These are phyloP conservation scores for Geopemphigus sp. DNA, from an alignment of 1,140 invertebrate genomes.

Conservation along the genomic window DNA sequence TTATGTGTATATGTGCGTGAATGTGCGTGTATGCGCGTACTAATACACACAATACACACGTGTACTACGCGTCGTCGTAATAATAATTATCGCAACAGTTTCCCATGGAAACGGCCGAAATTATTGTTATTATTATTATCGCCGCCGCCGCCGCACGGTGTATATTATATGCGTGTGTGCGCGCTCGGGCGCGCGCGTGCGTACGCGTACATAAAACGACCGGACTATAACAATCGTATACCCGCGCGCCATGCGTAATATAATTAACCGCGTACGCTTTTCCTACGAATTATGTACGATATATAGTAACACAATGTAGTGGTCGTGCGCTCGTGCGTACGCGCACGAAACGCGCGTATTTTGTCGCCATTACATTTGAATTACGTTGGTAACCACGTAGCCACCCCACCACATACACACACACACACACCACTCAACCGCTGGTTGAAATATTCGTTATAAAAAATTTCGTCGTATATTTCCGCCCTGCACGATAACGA, in stretches of 20 bases:
- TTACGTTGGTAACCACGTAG: too few species aligned
- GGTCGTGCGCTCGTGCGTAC: neutral
- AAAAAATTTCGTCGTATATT: too few species aligned
- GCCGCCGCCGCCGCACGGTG: neutral
- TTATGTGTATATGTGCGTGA: too few species aligned
- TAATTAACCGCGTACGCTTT: neutral
- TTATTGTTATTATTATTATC: conserved; percentile 19
- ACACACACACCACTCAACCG: too few species aligned
- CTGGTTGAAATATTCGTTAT: neutral
- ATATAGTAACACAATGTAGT: too few species aligned
- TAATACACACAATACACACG: too few species aligned
- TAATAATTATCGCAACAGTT: conserved; percentile 12
- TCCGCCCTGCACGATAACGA: too few species aligned
- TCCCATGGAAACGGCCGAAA: conserved; percentile 25
- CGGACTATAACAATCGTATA: neutral
- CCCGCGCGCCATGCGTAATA: neutral
- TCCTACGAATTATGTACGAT: neutral
- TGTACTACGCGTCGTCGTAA: neutral
- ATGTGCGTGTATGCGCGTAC: too few species aligned
- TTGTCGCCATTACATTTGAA: neutral
- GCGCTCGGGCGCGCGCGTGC: too few species aligned
- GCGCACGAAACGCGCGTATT: conserved; percentile 11
- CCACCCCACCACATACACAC: too few species aligned
- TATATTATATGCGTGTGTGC: too few species aligned
- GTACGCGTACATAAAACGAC: too few species aligned